phyloP scores from a whole-genome alignment of 2,113 vertebrate species.

The Alosa alosa region DNA sequence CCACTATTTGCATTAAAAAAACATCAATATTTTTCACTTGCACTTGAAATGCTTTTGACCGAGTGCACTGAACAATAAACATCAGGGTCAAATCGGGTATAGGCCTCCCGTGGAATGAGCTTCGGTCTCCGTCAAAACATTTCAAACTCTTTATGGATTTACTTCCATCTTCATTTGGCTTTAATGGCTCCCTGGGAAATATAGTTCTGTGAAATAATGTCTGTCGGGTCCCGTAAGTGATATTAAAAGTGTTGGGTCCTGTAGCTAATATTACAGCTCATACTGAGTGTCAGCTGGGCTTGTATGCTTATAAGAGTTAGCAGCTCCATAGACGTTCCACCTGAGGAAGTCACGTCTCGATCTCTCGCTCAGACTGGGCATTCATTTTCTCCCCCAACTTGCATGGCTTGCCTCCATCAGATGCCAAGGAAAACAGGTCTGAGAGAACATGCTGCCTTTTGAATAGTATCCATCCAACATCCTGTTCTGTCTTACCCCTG shows the following conservation, averaged over 20 bases:
- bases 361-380: not conserved
- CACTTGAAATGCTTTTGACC: not conserved
- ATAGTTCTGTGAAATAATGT: not conserved
- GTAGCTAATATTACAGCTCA: not conserved
- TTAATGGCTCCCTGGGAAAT: not conserved
- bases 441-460: conserved; percentile 59
- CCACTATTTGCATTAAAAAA: not conserved
- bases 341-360: conserved; percentile 3
- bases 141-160: not conserved
- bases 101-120: not conserved
- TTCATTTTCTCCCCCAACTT: conserved; percentile 50
- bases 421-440: conserved; percentile 69
- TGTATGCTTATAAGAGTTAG: not conserved
- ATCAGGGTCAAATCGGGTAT: not conserved
- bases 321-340: not conserved
- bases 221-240: not conserved
- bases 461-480: conserved; percentile 73
- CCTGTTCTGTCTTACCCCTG: conserved; percentile 63
- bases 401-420: conserved; percentile 60
- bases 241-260: not conserved
- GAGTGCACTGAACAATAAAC: not conserved
- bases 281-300: not conserved
- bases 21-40: not conserved
- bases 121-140: not conserved
- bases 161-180: not conserved